A percentile compares a stretch with the other conserved stretches of the same genome.
Evolutionary conservation across 2,888 invertebrate genomes (phyloP).

Genomic region (Crepidodera aurea): DNA sequence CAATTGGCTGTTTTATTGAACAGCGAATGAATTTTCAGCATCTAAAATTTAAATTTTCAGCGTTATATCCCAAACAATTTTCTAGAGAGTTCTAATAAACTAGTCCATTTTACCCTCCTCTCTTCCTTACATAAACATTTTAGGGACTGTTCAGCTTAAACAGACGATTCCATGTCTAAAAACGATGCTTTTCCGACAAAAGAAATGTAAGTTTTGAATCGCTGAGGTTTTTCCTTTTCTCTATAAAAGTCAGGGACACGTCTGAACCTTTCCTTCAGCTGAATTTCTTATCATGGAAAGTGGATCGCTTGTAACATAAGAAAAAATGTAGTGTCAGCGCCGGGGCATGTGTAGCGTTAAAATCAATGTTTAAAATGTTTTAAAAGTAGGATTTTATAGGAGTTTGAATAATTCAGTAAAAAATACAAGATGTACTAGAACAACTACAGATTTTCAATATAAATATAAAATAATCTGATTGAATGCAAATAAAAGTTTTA

Average conservation of each 20-base stretch:
- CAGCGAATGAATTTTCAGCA: no score
- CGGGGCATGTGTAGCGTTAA: neutral
- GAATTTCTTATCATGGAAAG: constrained; percentile 13
- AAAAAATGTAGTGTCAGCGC: constrained; percentile 19
- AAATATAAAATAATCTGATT: no score
- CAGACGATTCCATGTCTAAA: neutral
- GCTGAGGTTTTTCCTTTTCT: constrained; percentile 19
- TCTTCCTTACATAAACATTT: no score
- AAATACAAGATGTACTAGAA: no score
- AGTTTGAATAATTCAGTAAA: neutral
- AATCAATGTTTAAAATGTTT: neutral
- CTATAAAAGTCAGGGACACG: constrained; percentile 17
- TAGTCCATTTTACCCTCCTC: no score
- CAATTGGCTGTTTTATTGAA: no score
- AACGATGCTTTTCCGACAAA: constrained; percentile 5
- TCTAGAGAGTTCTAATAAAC: no score
- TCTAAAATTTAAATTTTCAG: no score
- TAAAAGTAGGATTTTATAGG: constrained; percentile 1
- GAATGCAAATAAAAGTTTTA: no score
- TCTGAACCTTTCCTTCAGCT: constrained; percentile 11
- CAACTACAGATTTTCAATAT: neutral
- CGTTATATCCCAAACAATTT: no score
- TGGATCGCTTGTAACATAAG: constrained; percentile 14
- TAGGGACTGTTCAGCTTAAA: neutral
- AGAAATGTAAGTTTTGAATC: constrained; percentile 18